A percentile compares a stretch with the other conserved stretches of the same genome.
Conservation (phyloP, 2,113 vertebrate species). For the Menura novaehollandiae region DNA sequence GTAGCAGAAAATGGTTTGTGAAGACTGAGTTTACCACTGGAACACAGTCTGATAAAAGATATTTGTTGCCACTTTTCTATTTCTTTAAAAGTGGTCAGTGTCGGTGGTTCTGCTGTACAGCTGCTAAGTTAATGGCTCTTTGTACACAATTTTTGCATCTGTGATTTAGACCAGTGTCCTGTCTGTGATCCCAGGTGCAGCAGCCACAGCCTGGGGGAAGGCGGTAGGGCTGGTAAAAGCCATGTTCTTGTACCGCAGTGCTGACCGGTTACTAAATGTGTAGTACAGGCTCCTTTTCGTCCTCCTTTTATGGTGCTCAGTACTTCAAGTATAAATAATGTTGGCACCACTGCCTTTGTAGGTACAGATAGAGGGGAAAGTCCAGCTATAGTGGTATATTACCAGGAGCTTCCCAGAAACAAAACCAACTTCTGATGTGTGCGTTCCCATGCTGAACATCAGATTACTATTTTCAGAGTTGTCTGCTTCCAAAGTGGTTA, state of each 20-base stretch:
- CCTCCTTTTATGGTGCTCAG: not conserved
- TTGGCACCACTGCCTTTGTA: not conserved
- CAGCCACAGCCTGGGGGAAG: accelerated
- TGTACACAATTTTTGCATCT: not conserved
- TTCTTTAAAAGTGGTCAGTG: not conserved
- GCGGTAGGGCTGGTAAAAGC: not conserved
- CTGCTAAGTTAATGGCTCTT: not conserved
- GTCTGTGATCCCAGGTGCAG: not conserved
- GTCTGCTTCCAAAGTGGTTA: conserved; percentile 16
- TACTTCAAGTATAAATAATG: not conserved
- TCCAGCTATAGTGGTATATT: not conserved
- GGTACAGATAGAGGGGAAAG: not conserved
- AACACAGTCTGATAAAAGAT: not conserved
- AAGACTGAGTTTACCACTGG: not conserved
- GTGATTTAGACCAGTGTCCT: not conserved
- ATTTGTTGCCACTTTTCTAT: not conserved
- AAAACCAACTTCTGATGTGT: not conserved
- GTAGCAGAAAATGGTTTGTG: not conserved
- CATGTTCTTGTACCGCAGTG: not conserved
- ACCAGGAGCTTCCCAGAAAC: not conserved
- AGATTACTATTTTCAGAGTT: conserved; percentile 3
- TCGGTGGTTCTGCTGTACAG: not conserved
- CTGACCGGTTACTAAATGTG: not conserved
- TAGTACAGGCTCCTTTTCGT: not conserved
- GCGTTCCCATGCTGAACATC: not conserved